Evolutionary conservation across 2,888 invertebrate genomes (phyloP), one percentile per base, ranked within the genome.

Genomic region (Pterostichus madidus): DNA sequence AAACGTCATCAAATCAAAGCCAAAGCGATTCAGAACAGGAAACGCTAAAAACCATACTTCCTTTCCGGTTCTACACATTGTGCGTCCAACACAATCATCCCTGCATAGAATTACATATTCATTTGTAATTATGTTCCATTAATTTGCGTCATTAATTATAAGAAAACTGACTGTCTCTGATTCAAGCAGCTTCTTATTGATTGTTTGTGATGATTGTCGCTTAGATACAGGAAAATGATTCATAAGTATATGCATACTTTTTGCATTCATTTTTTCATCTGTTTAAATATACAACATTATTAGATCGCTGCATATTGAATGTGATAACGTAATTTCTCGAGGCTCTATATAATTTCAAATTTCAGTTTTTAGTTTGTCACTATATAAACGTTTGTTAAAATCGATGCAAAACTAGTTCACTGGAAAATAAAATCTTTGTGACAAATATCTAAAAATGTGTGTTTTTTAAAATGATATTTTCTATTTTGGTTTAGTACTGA

Each of bases 41-140:
- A 81, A 81, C 13, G 53, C 53, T 81, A 73, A 81, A 81, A 81
- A 71, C 80, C 80, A 56, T 81, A 56, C 71, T 81, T 81, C 80
- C 80, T 81, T 81, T 81, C 80, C 80, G 80, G 73, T 81, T 24
- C 11, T 56, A 64, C 64, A 32, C 64, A 64, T 64, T 64, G 64
- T 64, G 39, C 35, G 32, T 32, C 5, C 5, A 39, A n/a, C 39
- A 59, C 59, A 35, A 39, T 64, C 64, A 35, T 64, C 39, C 39
- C 64, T 64, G 64, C 64, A 15, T 2, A 7, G 39, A 35, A 39
- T 64, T 13, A 64, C 32, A 32, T 64, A 64, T 64, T 64, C 64
- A 64, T 64, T 64, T 35, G 64, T 64, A 13, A 64, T 64, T 64
- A 64, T 59, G 31, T 31, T 59, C 59, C 5, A 53, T 53, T 59